Evolutionary conservation across 2,888 invertebrate species (phyloP), one percentile per base, ranked within the genome.

Genomic region (Apoderus coryli): DNA sequence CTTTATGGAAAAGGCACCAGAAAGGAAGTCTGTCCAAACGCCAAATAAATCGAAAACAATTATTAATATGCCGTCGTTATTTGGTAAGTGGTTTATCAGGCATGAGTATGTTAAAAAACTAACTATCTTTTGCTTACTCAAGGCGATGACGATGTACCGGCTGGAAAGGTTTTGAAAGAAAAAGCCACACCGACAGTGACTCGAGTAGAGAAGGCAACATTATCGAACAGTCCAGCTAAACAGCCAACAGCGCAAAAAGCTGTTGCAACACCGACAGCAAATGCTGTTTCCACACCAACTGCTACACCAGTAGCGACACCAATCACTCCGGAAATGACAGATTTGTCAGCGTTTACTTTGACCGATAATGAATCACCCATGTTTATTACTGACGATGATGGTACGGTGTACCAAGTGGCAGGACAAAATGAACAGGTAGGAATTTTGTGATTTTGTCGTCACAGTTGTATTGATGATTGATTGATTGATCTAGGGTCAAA

Each of bases 321-420:
- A n/a, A n/a, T n/a, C n/a, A n/a, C n/a, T n/a, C 25, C 32, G 14
- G 35, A 38, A 5, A 29, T 26, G 4, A 37, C 43, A n/a, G 49
- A 51, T 59, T 37, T 46, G 32, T 43, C 48, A 4, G 42, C 47
- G 2, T 47, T 56, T 29, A 47, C 52, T 4, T 36, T 54, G 15
- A 42, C 31, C 37, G 44, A 57, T 26, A 44, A 45, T 3, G 68
- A 72, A 14, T 66, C 72, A 36, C 73, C 82, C 10, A 69, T 84
- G 37, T 71, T 82, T 47, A 81, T 84, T 22, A 74, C 81, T 1
- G 82, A 82, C 0, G 84, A 84, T 44, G 84, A 85, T 48, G 84
- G 85, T n/a, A 73, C 76, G 1, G 65, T 79, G 6, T 79, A 77
- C 52, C 77, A 78, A 60, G 72, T 72, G 39, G 56, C 57, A 4